Evolutionary conservation across 2,888 invertebrate genomes (phyloP).

Genomic region (Cephus runcator): DNA sequence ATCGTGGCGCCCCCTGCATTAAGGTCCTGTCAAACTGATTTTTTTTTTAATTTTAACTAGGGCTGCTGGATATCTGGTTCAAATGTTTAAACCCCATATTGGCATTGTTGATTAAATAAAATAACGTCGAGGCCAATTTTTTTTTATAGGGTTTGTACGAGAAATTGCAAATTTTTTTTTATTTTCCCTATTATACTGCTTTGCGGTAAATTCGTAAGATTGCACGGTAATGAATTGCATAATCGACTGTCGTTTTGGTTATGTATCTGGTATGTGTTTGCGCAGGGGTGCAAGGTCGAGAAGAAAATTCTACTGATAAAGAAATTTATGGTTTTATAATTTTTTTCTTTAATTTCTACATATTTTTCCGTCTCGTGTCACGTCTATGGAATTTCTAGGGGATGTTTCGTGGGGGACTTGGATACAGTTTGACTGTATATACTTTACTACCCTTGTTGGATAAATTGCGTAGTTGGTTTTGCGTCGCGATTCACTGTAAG

Average conservation of each 20-base stretch:
- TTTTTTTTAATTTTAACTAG: neutral
- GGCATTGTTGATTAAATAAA: neutral
- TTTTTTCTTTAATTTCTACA: neutral
- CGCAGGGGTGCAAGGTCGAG: neutral
- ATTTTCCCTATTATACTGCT: neutral
- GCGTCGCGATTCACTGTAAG: neutral
- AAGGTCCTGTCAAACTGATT: neutral
- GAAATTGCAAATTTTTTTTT: neutral
- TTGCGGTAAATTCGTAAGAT: neutral
- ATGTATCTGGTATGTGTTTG: neutral
- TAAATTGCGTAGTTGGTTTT: neutral
- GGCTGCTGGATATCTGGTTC: neutral
- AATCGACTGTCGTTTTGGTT: neutral
- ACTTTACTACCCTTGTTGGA: neutral
- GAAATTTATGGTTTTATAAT: neutral
- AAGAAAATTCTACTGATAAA: neutral
- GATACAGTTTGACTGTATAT: neutral
- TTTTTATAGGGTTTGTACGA: neutral
- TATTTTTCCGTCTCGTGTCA: neutral
- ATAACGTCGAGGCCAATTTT: neutral
- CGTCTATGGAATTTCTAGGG: neutral
- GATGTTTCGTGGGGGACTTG: neutral
- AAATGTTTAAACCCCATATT: neutral
- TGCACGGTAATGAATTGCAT: neutral
- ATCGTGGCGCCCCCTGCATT: constrained; percentile 16